Percentiles rank a stretch among this genome's conserved stretches.
phyloP scores from a whole-genome alignment of 2,113 vertebrate species.

The Hippocampus guttulatus region DNA sequence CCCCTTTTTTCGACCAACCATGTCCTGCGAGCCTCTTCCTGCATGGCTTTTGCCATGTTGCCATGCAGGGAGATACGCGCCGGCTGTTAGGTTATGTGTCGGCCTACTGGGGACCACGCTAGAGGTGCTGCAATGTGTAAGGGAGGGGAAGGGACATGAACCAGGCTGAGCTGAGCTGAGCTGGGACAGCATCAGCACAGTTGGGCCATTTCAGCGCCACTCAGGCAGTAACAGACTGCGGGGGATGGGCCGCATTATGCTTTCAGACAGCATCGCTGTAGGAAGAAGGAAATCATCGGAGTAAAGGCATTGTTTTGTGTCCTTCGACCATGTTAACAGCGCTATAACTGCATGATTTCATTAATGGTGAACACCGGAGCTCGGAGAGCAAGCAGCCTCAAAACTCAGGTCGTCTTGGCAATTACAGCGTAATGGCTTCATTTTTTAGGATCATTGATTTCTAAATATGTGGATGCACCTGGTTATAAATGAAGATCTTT shows the following conservation, averaged over 20 bases:
- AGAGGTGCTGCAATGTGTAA: conserved; percentile 22
- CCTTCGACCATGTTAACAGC: not conserved
- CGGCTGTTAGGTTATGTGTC: conserved; percentile 42
- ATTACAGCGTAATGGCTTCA: conserved; percentile 17
- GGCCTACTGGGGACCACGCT: conserved; percentile 12
- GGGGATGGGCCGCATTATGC: conserved; percentile 25
- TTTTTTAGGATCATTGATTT: conserved; percentile 10
- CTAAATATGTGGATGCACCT: conserved; percentile 26
- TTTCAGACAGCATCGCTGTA: conserved; percentile 4
- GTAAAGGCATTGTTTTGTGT: not conserved
- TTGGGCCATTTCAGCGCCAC: conserved; percentile 45
- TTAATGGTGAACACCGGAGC: not conserved
- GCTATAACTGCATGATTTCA: conserved; percentile 4
- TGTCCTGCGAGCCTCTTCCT: not conserved
- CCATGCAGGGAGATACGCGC: conserved; percentile 23
- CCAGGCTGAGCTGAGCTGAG: conserved; percentile 34
- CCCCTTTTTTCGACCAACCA: not conserved
- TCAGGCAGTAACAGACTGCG: conserved; percentile 33
- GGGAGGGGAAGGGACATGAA: conserved; percentile 31
- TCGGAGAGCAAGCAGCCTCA: conserved; percentile 2
- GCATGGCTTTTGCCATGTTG: conserved; percentile 37
- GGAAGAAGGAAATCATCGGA: conserved; percentile 7
- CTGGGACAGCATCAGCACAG: conserved; percentile 42
- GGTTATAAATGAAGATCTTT: conserved; percentile 12
- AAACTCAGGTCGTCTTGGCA: conserved; percentile 23